Evolutionary conservation across 2,888 invertebrate genomes (phyloP).

Genomic region (Biston betularia): DNA sequence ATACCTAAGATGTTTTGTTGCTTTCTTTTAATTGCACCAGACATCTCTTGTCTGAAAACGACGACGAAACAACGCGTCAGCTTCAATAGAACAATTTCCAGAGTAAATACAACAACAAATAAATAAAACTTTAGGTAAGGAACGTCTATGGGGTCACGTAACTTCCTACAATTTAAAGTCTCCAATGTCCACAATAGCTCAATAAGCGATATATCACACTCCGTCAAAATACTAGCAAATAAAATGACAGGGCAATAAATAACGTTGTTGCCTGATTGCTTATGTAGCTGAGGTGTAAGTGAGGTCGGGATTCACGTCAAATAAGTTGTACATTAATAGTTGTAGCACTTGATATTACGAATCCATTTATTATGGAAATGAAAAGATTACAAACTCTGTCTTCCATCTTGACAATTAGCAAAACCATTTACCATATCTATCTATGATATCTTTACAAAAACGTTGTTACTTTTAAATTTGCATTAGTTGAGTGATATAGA

Average conservation of each 20-base stretch:
- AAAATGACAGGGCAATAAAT: slow-evolving; percentile 43
- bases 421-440: too few species aligned
- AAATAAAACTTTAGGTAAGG: background rate
- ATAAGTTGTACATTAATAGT: background rate
- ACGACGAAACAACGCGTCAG: too few species aligned
- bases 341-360: too few species aligned
- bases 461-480: too few species aligned
- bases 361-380: too few species aligned
- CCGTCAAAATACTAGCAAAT: slow-evolving; percentile 49
- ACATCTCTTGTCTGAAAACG: too few species aligned
- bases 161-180: slow-evolving; percentile 12
- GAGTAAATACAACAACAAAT: background rate
- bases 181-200: slow-evolving; percentile 12
- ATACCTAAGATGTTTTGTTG: too few species aligned
- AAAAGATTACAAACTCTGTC: too few species aligned
- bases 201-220: slow-evolving; percentile 36
- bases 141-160: background rate
- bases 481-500: too few species aligned
- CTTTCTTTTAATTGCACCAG: too few species aligned
- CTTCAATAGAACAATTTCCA: background rate
- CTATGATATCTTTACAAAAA: too few species aligned
- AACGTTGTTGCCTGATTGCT: background rate
- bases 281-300: background rate
- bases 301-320: background rate
- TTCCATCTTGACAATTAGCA: too few species aligned